Base-by-base conservation (phyloP, 2,113 vertebrate species). In the Sceloporus tristichus region DNA sequence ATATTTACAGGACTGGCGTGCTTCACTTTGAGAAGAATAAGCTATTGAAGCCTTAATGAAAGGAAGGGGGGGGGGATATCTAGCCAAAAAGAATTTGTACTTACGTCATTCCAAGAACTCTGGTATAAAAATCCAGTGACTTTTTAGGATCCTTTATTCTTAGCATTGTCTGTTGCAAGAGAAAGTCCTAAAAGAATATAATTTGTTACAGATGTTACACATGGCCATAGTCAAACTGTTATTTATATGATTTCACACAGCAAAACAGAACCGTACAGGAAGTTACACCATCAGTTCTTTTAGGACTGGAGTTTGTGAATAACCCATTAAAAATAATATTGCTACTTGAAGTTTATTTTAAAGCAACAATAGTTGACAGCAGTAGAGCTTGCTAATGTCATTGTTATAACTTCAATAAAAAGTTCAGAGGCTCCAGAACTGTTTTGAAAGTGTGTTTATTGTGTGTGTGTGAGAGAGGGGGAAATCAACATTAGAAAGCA, bases 91-190 rank as follows among this genome's bases (percentile, higher is more conserved):
- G 2, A 86, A 54, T 56, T 88, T 3, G 38, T 79, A 98, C 98
- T 98, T 92, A 99, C 99, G 97, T 99, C 99, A 99, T 99, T 95
- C 99, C 99, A 66, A 99, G 97, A 93, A 99, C 92, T 90, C 98
- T 97, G n/a, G 99, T 99, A 95, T 99, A 99, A 95, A 99, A 99
- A 93, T 99, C 98, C 94, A 99, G 21, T 2, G 99, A 99, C 87
- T 99, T 99, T 68, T 97, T 97, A 1, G 99, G 99, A 96, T 99
- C 98, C 90, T 99, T 99, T 83, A 99, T 97, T 91, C 99, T 96
- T 68, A 99, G 94, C 99, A 99, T 99, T 0, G 99, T 99, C 95
- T 99, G 99, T 95, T 99, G 99, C 94, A 99, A 97, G 85, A 99
- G 94, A 90, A 99, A 99, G 90, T 99, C 99, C 99, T 99, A 77